Percentiles rank a stretch among this genome's conserved stretches.
phyloP scores from a whole-genome alignment of 53 echinoderm and acorn worm genomes.

The Echinometra lucunter region DNA sequence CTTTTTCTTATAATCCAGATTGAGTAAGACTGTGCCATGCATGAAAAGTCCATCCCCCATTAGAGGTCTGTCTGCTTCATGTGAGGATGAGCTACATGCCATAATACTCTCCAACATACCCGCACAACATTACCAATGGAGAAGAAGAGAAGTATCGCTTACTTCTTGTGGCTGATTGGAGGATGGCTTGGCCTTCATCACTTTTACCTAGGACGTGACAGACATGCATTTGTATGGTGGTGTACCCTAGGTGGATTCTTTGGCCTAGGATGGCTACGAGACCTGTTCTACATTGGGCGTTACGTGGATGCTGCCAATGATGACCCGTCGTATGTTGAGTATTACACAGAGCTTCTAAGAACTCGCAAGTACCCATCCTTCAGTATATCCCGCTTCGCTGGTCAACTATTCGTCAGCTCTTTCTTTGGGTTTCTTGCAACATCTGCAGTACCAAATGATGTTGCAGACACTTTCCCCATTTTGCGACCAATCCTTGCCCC shows the following conservation, averaged over 20 bases:
- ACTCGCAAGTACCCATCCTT: conserved; percentile 74
- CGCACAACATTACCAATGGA: conserved; percentile 54
- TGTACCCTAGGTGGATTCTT: conserved; percentile 84
- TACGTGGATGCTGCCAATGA: conserved; percentile 87
- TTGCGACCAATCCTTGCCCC: conserved; percentile 75
- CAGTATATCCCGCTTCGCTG: conserved; percentile 76
- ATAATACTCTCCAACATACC: background rate
- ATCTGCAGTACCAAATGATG: conserved; percentile 78
- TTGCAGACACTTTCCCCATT: conserved; percentile 57
- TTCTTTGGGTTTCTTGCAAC: conserved; percentile 85
- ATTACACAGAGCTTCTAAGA: conserved; percentile 71
- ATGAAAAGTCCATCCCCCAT: background rate
- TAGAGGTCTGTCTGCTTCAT: background rate
- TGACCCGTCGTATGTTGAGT: conserved; percentile 72
- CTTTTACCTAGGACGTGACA: conserved; percentile 93
- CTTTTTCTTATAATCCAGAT: background rate
- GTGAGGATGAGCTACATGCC: background rate
- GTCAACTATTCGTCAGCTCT: conserved; percentile 78
- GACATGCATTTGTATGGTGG: conserved; percentile 98
- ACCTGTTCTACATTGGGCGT: conserved; percentile 77
- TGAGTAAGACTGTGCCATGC: background rate
- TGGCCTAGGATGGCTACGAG: conserved; percentile 87
- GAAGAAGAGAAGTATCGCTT: conserved; percentile 76
- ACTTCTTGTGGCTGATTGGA: conserved; percentile 85
- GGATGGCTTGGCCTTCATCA: conserved; percentile 92